phyloP scores from a whole-genome alignment of 2,113 vertebrate genomes.

The Sceloporus undulatus region DNA sequence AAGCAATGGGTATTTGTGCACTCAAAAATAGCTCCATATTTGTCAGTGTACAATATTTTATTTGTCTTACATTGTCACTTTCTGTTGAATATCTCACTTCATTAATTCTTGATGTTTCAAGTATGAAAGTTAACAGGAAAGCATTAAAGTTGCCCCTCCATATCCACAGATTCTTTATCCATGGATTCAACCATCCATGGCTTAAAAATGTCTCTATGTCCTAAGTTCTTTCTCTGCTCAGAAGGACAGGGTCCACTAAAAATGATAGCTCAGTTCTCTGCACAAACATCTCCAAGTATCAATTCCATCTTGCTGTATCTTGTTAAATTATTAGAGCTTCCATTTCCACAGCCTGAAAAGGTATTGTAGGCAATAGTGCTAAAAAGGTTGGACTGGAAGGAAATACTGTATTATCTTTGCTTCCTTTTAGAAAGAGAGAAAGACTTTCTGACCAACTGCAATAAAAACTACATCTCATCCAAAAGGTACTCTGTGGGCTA shows the following conservation, averaged over 20 bases:
- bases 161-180: too few relatives aligned
- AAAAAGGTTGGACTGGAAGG: not conserved
- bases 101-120: constrained; percentile 75
- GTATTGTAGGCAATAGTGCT: constrained; percentile 65
- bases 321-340: constrained; percentile 72
- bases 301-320: constrained; percentile 68
- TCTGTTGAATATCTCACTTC: constrained; percentile 75
- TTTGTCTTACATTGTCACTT: constrained; percentile 78
- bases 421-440: constrained; percentile 57
- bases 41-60: constrained; percentile 73
- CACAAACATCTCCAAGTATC: constrained; percentile 58
- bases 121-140: constrained; percentile 68
- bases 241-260: constrained; percentile 59
- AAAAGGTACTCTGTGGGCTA: constrained; percentile 76
- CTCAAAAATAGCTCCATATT: constrained; percentile 75
- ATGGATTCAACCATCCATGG: too few relatives aligned
- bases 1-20: constrained; percentile 75
- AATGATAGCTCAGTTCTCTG: constrained; percentile 51
- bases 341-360: constrained; percentile 62
- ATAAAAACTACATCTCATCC: constrained; percentile 75
- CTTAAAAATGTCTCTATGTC: constrained; percentile 36
- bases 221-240: constrained; percentile 61
- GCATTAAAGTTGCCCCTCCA: constrained; percentile 42
- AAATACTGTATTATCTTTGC: not conserved
- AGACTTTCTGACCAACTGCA: constrained; percentile 71